Base-by-base conservation (phyloP, 2,888 invertebrate species). In the Drosophila picticornis region DNA sequence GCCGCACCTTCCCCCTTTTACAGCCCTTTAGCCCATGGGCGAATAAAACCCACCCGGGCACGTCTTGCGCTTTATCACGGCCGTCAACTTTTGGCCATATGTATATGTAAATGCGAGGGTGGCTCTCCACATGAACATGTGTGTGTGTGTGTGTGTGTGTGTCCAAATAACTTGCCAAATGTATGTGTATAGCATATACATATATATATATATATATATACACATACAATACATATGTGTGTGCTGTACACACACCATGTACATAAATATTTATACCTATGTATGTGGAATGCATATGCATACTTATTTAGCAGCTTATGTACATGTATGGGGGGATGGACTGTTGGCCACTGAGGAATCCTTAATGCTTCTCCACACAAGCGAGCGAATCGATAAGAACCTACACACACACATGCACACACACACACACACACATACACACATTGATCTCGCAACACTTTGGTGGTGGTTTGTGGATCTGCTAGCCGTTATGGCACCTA, bases 41-140 rank as follows among this genome's bases (percentile, higher is more conserved):
- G 52, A 25, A 40, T 16, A 19, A 83, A 80, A 71, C 68, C 80
- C 73, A 82, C 85, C 88, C 85, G 81, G 77, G 71, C 80, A 81
- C 76, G 82, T 83, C 77, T 64, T 46, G 46, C 46, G 46, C 46
- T 46, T 46, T 46, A 46, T 46, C 46, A 19, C 22, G 46, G 71
- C 72, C 84, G 72, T 81, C 81, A 86, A 77, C 85, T 82, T 85
- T 87, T 82, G 89, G 84, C 75, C 90, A 90, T 87, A 88, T 90
- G 85, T 88, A 53, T 46, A 46, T 46, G 46, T 25, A 88, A 80
- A 74, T 68, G 82, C 79, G 84, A 88, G 86, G 90, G 86, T 90
- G 86, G 81, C 81, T 78, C 72, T 48, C 40, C 38, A 57, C 57
- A 57, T 40, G 22, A 43, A 22, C 16, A 7, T 29, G 19, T 52